Percentiles rank a stretch among this genome's conserved stretches.
These are phyloP conservation scores for Aldrovandia affinis DNA, from an alignment of 2,797 vertebrate species.

Conservation along the genomic window DNA sequence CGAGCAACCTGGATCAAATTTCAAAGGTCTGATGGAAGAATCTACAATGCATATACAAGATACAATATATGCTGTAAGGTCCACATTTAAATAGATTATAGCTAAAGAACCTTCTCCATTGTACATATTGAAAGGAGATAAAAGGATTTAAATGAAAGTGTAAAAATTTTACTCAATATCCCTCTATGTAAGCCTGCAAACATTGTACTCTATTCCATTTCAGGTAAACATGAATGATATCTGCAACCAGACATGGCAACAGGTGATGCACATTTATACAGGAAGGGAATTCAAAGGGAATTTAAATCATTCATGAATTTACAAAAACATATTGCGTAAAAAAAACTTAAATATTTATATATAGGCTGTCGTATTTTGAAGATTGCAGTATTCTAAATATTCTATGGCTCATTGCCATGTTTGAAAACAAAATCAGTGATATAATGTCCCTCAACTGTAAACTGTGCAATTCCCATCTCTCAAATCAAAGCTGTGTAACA, in stretches of 20 bases:
- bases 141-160: too few species aligned
- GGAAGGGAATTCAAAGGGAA: background rate
- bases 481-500: background rate
- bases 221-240: background rate
- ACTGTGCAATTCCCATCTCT: background rate
- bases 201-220: background rate
- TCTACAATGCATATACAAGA: too few species aligned
- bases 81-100: too few species aligned
- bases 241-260: background rate
- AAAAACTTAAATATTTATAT: background rate
- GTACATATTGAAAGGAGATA: too few species aligned
- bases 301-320: background rate
- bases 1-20: too few species aligned
- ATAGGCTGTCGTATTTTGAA: background rate
- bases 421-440: background rate
- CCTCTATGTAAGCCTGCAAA: too few species aligned
- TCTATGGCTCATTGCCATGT: background rate
- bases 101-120: too few species aligned
- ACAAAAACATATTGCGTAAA: background rate
- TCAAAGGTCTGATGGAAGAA: too few species aligned
- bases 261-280: background rate
- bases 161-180: background rate
- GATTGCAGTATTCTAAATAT: background rate
- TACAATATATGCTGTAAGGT: too few species aligned
- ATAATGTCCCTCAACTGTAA: background rate